Evolutionary conservation across 2,888 invertebrate species (phyloP).

Genomic region (Blastobasis lacticolella): DNA sequence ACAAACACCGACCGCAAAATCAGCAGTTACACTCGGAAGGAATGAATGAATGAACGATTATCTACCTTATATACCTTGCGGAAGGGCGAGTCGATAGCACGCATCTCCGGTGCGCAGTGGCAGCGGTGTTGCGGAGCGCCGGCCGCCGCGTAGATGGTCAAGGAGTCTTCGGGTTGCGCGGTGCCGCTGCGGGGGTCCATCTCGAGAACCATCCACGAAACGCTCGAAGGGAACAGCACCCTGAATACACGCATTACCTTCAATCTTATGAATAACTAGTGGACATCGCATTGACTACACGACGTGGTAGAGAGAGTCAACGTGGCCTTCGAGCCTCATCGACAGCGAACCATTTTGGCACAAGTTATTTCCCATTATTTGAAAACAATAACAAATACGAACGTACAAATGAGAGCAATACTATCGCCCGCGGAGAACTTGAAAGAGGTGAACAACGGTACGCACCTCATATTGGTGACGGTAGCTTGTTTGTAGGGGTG

Average conservation of each 20-base stretch:
- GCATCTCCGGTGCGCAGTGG: slow-evolving; percentile 40
- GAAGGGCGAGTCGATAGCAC: slow-evolving; percentile 48
- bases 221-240: slow-evolving; percentile 89
- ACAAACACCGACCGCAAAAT: no score
- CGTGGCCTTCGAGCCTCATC: no score
- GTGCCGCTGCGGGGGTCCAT: slow-evolving; percentile 95
- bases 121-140: slow-evolving; percentile 52
- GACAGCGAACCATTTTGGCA: no score
- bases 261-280: no score
- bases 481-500: slow-evolving; percentile 96
- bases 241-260: slow-evolving; percentile 44
- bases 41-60: slow-evolving; percentile 11
- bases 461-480: slow-evolving; percentile 86
- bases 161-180: slow-evolving; percentile 92
- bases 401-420: no score
- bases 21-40: no score
- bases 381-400: no score
- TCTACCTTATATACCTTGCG: slow-evolving; percentile 66
- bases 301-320: no score
- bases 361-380: no score
- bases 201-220: slow-evolving; percentile 94
- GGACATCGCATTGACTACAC: no score
- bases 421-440: no score
- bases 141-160: slow-evolving; percentile 75
- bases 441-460: neutral